Conservation (phyloP, 2,888 invertebrate species). For the Cataglyphis rosenhaueri region DNA sequence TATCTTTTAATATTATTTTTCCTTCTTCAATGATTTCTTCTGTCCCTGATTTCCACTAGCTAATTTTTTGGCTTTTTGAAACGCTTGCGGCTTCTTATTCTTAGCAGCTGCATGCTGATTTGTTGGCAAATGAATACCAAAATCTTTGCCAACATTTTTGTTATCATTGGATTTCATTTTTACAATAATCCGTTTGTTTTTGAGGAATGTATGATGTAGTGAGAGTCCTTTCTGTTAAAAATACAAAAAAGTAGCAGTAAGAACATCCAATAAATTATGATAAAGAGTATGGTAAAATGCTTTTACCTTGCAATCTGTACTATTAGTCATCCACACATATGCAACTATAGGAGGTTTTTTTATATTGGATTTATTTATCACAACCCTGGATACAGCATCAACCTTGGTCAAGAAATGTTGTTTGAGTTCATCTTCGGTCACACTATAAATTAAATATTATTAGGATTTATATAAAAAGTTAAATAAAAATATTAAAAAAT, state of each 20-base stretch:
- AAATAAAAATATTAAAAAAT: slow-evolving; percentile 9
- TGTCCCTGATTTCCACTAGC: slow-evolving; percentile 81
- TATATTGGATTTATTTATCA: slow-evolving; percentile 80
- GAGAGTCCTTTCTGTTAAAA: slow-evolving; percentile 85
- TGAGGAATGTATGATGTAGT: slow-evolving; percentile 84
- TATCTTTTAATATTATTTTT: slow-evolving; percentile 32
- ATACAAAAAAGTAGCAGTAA: slow-evolving; percentile 27
- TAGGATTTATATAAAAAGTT: neutral
- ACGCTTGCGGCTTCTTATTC: slow-evolving; percentile 85
- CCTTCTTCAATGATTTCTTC: slow-evolving; percentile 54
- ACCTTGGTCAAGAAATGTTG: slow-evolving; percentile 85
- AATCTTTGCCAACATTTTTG: slow-evolving; percentile 75
- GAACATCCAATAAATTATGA: neutral
- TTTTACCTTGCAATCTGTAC: slow-evolving; percentile 84
- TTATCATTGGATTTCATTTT: slow-evolving; percentile 82
- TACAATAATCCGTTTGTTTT: slow-evolving; percentile 85
- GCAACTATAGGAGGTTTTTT: slow-evolving; percentile 85
- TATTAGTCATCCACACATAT: slow-evolving; percentile 85
- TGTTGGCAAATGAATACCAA: slow-evolving; percentile 50
- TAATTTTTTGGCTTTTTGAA: slow-evolving; percentile 84
- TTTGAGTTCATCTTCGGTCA: slow-evolving; percentile 82
- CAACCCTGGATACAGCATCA: slow-evolving; percentile 82
- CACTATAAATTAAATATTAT: slow-evolving; percentile 66
- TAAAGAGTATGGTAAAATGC: slow-evolving; percentile 11
- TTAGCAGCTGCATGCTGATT: slow-evolving; percentile 79